These are phyloP conservation scores for Hipparchia semele DNA, from an alignment of 2,888 invertebrate genomes.

Conservation along the genomic window DNA sequence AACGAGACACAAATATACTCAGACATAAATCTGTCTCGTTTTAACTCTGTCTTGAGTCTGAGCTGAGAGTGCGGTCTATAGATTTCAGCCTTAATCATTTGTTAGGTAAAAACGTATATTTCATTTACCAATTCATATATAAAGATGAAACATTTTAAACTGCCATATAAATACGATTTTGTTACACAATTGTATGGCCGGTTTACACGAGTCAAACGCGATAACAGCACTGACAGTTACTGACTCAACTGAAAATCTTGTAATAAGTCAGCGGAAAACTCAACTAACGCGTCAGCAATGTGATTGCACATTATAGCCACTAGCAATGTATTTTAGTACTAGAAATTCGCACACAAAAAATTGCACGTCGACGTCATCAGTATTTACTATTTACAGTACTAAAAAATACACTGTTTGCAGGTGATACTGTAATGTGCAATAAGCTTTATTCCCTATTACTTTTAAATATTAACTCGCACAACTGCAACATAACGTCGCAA, in stretches of 20 bases:
- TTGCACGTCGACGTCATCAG: neutral
- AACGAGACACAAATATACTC: too few species aligned
- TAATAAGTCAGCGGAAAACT: neutral
- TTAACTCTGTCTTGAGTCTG: too few species aligned
- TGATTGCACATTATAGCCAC: neutral
- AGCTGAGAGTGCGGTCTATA: too few species aligned
- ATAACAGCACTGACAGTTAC: neutral
- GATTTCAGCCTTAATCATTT: too few species aligned
- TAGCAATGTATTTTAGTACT: neutral
- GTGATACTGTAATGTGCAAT: neutral
- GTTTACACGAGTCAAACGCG: too few species aligned
- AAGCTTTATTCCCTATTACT: neutral
- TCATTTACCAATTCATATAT: too few species aligned
- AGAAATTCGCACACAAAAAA: neutral
- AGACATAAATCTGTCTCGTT: too few species aligned
- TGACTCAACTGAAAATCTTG: neutral
- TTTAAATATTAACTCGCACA: neutral
- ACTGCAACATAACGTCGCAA: neutral
- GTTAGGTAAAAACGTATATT: too few species aligned
- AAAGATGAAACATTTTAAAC: too few species aligned
- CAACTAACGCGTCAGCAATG: slow-evolving; percentile 1
- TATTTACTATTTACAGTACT: neutral
- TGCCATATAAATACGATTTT: too few species aligned
- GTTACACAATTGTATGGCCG: too few species aligned
- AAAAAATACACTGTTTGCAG: neutral